Percentiles rank a stretch among this genome's conserved stretches.
Conservation (phyloP, 2,113 vertebrate genomes). For the Pristiophorus japonicus region DNA sequence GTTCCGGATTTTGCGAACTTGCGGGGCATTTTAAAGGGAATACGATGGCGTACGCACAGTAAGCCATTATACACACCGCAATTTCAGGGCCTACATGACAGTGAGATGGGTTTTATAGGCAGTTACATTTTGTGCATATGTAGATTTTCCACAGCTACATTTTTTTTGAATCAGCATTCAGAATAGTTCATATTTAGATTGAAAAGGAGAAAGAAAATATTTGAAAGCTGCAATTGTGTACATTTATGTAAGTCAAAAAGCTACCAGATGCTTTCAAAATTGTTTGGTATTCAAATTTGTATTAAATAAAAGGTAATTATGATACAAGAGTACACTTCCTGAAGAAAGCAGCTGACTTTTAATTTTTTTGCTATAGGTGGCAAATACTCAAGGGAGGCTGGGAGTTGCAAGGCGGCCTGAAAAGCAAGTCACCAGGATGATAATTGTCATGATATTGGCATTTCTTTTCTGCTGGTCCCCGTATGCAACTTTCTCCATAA, state of each 20-base stretch:
- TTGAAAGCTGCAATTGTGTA: not conserved
- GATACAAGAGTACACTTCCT: not conserved
- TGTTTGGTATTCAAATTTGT: not conserved
- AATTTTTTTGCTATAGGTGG: conserved; percentile 60
- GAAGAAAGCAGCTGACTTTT: not conserved
- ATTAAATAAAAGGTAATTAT: not conserved
- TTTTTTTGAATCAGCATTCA: not conserved
- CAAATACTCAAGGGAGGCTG: conserved; percentile 60
- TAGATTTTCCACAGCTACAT: not conserved
- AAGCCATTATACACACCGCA: too few relatives aligned
- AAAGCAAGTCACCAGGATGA: conserved; percentile 78
- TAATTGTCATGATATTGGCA: conserved; percentile 76
- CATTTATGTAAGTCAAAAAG: not conserved
- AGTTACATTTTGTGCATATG: not conserved
- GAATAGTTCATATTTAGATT: not conserved
- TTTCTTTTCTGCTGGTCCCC: conserved; percentile 82
- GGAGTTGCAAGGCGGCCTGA: conserved; percentile 69
- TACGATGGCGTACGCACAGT: too few relatives aligned
- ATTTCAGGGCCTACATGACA: not conserved
- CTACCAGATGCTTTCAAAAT: not conserved
- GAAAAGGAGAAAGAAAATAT: not conserved
- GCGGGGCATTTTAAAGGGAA: too few relatives aligned
- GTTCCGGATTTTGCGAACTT: too few relatives aligned
- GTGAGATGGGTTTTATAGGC: not conserved
- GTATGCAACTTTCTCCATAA: conserved; percentile 69